Base-by-base conservation (phyloP, 2,797 vertebrate species). In the Myotis planiceps region DNA sequence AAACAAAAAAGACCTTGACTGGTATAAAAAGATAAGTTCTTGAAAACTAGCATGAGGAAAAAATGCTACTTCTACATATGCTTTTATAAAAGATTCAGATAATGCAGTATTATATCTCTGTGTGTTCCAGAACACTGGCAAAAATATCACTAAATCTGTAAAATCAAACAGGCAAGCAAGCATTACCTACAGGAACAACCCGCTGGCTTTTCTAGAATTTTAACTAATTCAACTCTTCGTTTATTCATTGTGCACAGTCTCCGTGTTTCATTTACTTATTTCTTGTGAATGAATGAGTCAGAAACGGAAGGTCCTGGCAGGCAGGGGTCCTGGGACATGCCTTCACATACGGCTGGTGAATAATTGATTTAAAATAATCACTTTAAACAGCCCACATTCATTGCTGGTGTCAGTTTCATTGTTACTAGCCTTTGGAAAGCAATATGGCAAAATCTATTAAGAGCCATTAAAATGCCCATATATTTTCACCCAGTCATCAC, bases 371-470 rank as follows among this genome's bases (percentile, higher is more conserved):
- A 71, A 95, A 97, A 94, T 78, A 78, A 96, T 92, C 60, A 29
- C 81, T 95, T 87, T 53, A 88, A 95, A 95, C 0, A 78, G 47
- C 72, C 87, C 58, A 39, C 84, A 87, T 81, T 94, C 78, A 95
- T 96, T 93, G 71, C 76, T 53, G 75, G 71, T 95, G 95, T 96
- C 95, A 89, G 53, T 58, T 92, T 96, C 68, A 85, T 92, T 96
- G 89, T 96, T 76, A 93, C 12, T n/a, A 76, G 80, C 49, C 53
- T 94, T 87, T 81, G 68, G 91, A 95, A 92, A 96, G 91, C 95
- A 97, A 90, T 92, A 88, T 49, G 87, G 85, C 78, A 96, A 97
- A 95, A 97, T 90, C 95, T 96, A 97, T 93, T 94, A 95, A 87
- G 89, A 91, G 78, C 49, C 76, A 95, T 97, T 90, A 96, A 96